phyloP scores from a whole-genome alignment of 2,113 vertebrate species.

The Athene noctua region DNA sequence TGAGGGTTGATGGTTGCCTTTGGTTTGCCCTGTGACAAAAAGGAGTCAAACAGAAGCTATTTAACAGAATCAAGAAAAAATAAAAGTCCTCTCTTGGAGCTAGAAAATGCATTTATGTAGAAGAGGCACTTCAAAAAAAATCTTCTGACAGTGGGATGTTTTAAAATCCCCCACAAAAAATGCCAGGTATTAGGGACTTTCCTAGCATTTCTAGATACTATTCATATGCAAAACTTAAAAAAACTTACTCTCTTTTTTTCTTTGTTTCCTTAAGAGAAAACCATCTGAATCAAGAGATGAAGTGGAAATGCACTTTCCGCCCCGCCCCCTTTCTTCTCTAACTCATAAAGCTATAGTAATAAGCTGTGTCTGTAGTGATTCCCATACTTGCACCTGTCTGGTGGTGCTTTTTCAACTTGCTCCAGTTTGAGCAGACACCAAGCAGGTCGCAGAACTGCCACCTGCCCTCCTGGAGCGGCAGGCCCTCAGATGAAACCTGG shows the following conservation, averaged over 20 bases:
- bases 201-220: slow-evolving; percentile 33
- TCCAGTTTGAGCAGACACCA: background rate
- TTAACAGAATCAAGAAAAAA: background rate
- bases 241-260: background rate
- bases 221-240: background rate
- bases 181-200: slow-evolving; percentile 42
- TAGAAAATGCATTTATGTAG: slow-evolving; percentile 26
- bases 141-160: slow-evolving; percentile 5
- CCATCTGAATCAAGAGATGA: background rate
- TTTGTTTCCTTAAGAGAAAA: slow-evolving; percentile 27
- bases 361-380: background rate
- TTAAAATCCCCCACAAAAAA: slow-evolving; percentile 40
- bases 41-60: background rate
- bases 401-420: background rate
- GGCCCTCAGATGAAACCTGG: background rate
- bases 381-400: background rate
- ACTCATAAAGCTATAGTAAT: background rate
- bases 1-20: background rate
- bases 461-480: background rate
- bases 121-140: background rate
- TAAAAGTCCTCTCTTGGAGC: background rate
- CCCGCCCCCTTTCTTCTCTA: background rate
- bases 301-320: background rate
- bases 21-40: background rate
- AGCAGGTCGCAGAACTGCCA: background rate